Conservation (phyloP, 1,140 invertebrate species). For the Orchestia grillus region DNA sequence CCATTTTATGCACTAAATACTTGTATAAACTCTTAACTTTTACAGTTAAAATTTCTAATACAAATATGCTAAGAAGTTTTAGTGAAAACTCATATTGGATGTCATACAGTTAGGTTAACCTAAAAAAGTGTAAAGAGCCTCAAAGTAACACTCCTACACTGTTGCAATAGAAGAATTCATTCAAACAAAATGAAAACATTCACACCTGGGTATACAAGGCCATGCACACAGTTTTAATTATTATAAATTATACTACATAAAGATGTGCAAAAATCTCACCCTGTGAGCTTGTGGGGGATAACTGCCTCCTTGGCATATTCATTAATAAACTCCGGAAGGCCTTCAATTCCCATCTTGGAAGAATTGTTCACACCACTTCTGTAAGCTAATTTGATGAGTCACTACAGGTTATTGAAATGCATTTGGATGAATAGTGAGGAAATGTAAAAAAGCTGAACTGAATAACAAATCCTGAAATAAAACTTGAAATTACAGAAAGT, state of each 20-base stretch:
- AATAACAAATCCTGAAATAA: too few species aligned
- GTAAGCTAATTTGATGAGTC: not conserved
- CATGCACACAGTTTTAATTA: not conserved
- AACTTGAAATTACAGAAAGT: too few species aligned
- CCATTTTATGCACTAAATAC: too few species aligned
- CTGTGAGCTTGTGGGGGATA: not conserved
- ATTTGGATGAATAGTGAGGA: too few species aligned
- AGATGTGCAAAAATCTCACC: not conserved
- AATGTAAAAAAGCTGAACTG: too few species aligned
- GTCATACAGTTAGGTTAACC: too few species aligned
- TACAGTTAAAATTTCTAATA: too few species aligned
- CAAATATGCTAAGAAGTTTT: too few species aligned
- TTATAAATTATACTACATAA: not conserved
- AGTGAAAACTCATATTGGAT: too few species aligned
- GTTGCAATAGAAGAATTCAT: not conserved
- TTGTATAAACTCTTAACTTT: too few species aligned
- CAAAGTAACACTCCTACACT: too few species aligned
- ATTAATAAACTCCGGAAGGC: not conserved
- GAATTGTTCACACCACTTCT: not conserved
- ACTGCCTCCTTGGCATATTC: not conserved
- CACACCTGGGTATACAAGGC: not conserved
- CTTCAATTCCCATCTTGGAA: conserved; percentile 21
- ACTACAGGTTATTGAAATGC: too few species aligned
- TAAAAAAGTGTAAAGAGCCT: not conserved
- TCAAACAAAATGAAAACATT: not conserved